phyloP scores from a whole-genome alignment of 2,888 invertebrate genomes.

The Ischnus inquisitorius region DNA sequence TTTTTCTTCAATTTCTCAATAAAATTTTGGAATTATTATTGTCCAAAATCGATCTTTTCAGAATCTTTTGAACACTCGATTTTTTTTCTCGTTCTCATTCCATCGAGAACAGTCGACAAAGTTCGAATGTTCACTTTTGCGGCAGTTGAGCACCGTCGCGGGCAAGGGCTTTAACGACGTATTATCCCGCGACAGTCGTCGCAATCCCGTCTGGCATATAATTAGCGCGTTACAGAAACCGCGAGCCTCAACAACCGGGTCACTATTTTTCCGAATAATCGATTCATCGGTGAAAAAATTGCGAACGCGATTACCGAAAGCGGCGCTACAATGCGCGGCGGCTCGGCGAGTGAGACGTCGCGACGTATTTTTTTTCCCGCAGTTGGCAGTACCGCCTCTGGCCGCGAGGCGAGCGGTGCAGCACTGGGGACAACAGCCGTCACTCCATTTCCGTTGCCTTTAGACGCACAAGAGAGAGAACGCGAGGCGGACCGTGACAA shows the following conservation, averaged over 20 bases:
- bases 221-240: not conserved
- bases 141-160: too few relatives aligned
- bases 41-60: too few relatives aligned
- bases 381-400: constrained; percentile 62
- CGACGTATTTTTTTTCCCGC: constrained; percentile 32
- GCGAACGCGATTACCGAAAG: constrained; percentile 44
- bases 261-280: constrained; percentile 47
- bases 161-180: too few relatives aligned
- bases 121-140: too few relatives aligned
- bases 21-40: too few relatives aligned
- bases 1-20: too few relatives aligned
- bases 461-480: constrained; percentile 74
- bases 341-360: constrained; percentile 5
- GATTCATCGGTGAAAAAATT: constrained; percentile 65
- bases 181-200: not conserved
- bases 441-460: constrained; percentile 74
- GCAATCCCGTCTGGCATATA: not conserved
- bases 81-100: too few relatives aligned
- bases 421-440: constrained; percentile 70
- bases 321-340: too few relatives aligned
- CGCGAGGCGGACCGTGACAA: constrained; percentile 60
- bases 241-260: constrained; percentile 16
- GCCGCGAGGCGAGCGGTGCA: constrained; percentile 54
- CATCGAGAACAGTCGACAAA: too few relatives aligned
- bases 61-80: too few relatives aligned